Base-by-base conservation (phyloP, 2,888 invertebrate species). In the Acronicta leporina region DNA sequence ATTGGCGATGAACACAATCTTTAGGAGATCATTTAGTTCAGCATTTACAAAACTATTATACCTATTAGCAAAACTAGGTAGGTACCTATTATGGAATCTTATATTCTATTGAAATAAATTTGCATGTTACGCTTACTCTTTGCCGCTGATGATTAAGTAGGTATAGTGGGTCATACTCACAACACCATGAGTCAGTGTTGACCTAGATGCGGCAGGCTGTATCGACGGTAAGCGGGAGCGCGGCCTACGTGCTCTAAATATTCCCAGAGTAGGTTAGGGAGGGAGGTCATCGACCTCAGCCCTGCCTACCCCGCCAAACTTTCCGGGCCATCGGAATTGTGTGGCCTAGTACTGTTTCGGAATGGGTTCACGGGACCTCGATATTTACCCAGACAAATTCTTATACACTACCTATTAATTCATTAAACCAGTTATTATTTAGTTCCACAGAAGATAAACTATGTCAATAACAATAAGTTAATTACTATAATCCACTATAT, bases 201-300 rank as follows among this genome's bases (percentile, higher is more conserved):
- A 92, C 92, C 92, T 82, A 92, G 88, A 89, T 92, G 89, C 79
- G 83, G 87, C 83, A 89, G 90, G 91, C 89, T 87, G 85, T 88
- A 87, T 87, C 87, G 88, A 81, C 84, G 86, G 85, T 83, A 68
- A 82, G 82, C 85, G 84, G 86, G 87, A 87, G 83, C 77, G 66
- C 80, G 85, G 86, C 88, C 89, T 88, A 87, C 88, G 86, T 92
- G 92, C 88, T 92, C 94, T 86, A 92, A 93, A 93, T 92, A 90
- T 83, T 81, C 79, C 75, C 84, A 71, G 87, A 92, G 91, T 93
- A 92, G 93, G 93, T 90, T 92, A 93, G 92, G 92, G 91, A 92
- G 90, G 84, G 88, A 79, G 92, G 90, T 89, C 91, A 77, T 85
- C 78, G 91, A 92, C 82, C 93, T 80, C 87, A 87, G 89, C 86